phyloP scores from a whole-genome alignment of 2,113 vertebrate genomes.

The Perca flavescens region DNA sequence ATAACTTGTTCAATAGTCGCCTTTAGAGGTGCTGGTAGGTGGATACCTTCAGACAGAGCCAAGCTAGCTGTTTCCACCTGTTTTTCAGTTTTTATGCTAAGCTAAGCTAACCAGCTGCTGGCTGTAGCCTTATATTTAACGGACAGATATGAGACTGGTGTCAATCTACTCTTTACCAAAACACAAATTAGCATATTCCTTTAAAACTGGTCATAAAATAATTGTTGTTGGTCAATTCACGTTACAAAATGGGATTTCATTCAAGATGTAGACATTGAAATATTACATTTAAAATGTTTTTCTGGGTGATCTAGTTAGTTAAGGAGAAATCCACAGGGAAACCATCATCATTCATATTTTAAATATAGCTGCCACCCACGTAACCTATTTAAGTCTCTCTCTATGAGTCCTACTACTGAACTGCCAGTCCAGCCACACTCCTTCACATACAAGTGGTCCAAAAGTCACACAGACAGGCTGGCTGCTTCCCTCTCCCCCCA shows the following conservation, averaged over 20 bases:
- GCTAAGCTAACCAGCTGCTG: background rate
- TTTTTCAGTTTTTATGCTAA: background rate
- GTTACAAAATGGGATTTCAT: background rate
- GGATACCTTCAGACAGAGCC: too few species aligned
- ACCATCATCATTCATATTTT: background rate
- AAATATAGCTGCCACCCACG: background rate
- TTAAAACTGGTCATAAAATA: background rate
- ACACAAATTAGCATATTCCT: too few species aligned
- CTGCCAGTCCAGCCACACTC: conserved; percentile 1
- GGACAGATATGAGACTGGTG: background rate
- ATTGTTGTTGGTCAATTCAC: background rate
- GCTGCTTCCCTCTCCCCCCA: conserved; percentile 8
- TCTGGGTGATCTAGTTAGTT: background rate
- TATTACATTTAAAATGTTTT: background rate
- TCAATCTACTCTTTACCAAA: background rate
- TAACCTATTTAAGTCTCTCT: background rate
- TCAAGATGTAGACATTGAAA: background rate
- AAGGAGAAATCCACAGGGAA: background rate
- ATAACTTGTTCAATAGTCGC: background rate
- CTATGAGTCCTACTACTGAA: background rate
- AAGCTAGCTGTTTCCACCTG: background rate
- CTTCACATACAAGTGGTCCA: conserved; percentile 35
- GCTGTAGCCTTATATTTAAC: background rate
- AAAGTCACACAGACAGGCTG: conserved; percentile 32
- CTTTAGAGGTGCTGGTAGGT: too few species aligned